phyloP scores from a whole-genome alignment of 2,888 invertebrate genomes.

The Buathra laborator region DNA sequence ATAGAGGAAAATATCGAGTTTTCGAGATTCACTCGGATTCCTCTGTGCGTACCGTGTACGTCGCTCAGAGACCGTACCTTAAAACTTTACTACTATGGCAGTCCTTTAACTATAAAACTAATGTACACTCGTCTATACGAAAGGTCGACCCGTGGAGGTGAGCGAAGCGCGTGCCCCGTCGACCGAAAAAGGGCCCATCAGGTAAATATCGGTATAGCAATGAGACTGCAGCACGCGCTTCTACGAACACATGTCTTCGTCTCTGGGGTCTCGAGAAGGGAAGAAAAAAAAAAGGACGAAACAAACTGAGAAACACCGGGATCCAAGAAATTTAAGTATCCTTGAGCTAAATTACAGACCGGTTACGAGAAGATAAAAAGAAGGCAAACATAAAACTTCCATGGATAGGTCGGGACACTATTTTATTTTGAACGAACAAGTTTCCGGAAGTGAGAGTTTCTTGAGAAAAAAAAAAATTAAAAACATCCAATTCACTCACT shows the following conservation, averaged over 20 bases:
- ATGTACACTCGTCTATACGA: not conserved
- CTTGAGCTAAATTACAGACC: conserved; percentile 44
- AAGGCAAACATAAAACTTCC: conserved; percentile 39
- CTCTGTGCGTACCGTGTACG: conserved; percentile 17
- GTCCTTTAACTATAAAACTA: conserved; percentile 29
- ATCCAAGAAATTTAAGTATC: conserved; percentile 30
- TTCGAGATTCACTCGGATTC: conserved; percentile 16
- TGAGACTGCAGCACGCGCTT: conserved; percentile 23
- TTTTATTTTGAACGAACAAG: conserved; percentile 5
- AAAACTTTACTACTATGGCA: conserved; percentile 45
- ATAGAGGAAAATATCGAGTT: conserved; percentile 27
- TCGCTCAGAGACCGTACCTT: conserved; percentile 2
- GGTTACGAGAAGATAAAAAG: conserved; percentile 28
- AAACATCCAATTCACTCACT: conserved; percentile 6
- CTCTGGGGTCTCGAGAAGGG: conserved; percentile 1
- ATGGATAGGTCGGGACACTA: conserved; percentile 61
- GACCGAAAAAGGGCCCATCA: not conserved
- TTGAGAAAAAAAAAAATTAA: not conserved
- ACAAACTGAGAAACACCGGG: conserved; percentile 1
- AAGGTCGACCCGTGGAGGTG: not conserved
- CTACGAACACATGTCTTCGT: conserved; percentile 27
- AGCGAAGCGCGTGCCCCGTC: conserved; percentile 30
- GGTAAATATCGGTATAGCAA: conserved; percentile 33
- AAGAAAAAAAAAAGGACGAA: conserved; percentile 8
- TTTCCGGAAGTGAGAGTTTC: conserved; percentile 20